Evolutionary conservation across 2,797 vertebrate species (phyloP).

Genomic region (Poeciliopsis paucimaculata): DNA sequence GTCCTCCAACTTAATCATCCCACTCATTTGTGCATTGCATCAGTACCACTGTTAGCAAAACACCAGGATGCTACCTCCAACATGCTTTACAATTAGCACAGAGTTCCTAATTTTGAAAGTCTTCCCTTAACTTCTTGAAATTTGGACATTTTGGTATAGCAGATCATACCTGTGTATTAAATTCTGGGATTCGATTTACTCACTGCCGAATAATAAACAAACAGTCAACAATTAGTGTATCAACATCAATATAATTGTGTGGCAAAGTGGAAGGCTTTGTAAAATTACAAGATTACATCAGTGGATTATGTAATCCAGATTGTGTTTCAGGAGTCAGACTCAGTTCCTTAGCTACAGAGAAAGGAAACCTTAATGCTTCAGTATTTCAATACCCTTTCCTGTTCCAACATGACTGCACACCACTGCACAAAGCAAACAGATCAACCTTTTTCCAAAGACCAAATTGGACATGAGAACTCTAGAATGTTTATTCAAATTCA

Average conservation of each 20-base stretch:
- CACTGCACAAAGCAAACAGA: neutral
- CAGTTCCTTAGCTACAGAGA: neutral
- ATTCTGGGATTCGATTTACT: neutral
- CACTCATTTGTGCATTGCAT: neutral
- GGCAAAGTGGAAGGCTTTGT: neutral
- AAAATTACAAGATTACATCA: neutral
- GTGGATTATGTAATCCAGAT: neutral
- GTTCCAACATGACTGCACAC: neutral
- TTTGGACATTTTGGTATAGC: neutral
- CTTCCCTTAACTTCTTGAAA: neutral
- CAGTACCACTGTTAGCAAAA: neutral
- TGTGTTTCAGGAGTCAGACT: neutral
- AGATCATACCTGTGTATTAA: neutral
- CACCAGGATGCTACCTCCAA: neutral
- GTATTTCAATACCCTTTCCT: neutral
- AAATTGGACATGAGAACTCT: neutral
- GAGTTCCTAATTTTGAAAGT: neutral
- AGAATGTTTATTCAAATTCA: neutral
- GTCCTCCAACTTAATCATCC: neutral
- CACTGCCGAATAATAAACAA: neutral
- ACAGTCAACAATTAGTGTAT: neutral
- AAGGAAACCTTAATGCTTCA: neutral
- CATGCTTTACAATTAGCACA: neutral
- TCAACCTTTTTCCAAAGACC: neutral
- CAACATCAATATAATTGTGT: neutral